Percentiles rank a stretch among this genome's conserved stretches.
phyloP scores from a whole-genome alignment of 2,797 vertebrate genomes.

The Arrhamphus sclerolepis region DNA sequence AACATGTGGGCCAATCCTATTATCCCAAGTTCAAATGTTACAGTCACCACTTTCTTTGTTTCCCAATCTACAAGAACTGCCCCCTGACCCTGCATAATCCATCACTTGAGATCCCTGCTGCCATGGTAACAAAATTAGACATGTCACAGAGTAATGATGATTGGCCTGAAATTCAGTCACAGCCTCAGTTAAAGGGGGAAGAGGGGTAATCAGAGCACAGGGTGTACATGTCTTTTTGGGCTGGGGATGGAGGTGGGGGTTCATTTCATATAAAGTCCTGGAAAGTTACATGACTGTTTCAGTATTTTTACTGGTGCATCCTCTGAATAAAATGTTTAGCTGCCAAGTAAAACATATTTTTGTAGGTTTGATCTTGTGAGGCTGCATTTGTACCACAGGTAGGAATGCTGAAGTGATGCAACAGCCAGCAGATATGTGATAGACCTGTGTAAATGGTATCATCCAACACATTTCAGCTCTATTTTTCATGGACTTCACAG shows the following conservation, averaged over 20 bases:
- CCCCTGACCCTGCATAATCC: constrained; percentile 56
- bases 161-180: constrained; percentile 65
- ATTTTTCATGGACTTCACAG: too few relatives aligned
- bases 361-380: too few relatives aligned
- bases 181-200: constrained; percentile 16
- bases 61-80: constrained; percentile 52
- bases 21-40: constrained; percentile 68
- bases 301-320: constrained; percentile 2
- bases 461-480: too few relatives aligned
- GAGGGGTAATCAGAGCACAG: neutral
- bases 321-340: constrained; percentile 10
- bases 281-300: constrained; percentile 25
- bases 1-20: constrained; percentile 67
- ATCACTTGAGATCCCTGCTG: constrained; percentile 70
- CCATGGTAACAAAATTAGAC: constrained; percentile 68
- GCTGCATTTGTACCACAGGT: too few relatives aligned
- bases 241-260: neutral
- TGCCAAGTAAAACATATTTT: neutral
- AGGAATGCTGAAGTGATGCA: too few relatives aligned
- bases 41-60: constrained; percentile 61
- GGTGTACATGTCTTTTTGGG: constrained; percentile 34
- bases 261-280: constrained; percentile 25
- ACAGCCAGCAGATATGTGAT: too few relatives aligned
- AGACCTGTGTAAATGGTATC: too few relatives aligned
- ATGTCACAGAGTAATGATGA: constrained; percentile 78